Evolutionary conservation across 2,888 invertebrate species (phyloP), one percentile per base, ranked within the genome.

Genomic region (Limenitis camilla): DNA sequence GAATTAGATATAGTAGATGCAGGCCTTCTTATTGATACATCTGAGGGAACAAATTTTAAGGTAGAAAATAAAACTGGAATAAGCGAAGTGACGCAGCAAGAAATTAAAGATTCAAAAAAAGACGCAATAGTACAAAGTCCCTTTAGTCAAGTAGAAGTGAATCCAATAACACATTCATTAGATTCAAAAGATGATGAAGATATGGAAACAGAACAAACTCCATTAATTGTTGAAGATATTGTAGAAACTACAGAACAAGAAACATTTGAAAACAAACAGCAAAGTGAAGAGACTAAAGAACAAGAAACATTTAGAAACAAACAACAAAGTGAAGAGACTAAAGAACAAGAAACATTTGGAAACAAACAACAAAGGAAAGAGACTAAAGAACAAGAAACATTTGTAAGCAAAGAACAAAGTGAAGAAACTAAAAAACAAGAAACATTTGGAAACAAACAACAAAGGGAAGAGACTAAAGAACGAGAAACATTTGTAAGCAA

Each of bases 1-100:
- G 30, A 57, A 7, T n/a, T 51, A 5, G 65, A 66, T 49, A 59
- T 61, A 3, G 63, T 65, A 10, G 67, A 67, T 40, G 44, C 56
- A 27, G 19, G 43, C 27, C 30, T 27, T 32, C 27, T 39, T 29
- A 7, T 29, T 19, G 33, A 49, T 46, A 10, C 45, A 27, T 30
- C 31, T 10, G 30, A 9, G 19, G 31, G 50, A 52, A 47, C 4
- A 27, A 38, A 28, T 28, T 38, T 32, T 38, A 33, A 53, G 8
- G 32, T 11, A 6, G 31, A 35, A 6, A 44, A 44, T 7, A 38
- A 39, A 27, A 27, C 53, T 31, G 28, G 28, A 5, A 38, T 44
- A 8, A 10, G 28, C 10, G 11, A 28, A 7, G 29, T 29, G 8
- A 27, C n/a, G 29, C 35, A 35, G 29, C 8, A 35, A 35, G 8